Percentiles rank a stretch among this genome's conserved stretches.
phyloP scores from a whole-genome alignment of 2,113 vertebrate genomes.

The Cyprinodon variegatus region DNA sequence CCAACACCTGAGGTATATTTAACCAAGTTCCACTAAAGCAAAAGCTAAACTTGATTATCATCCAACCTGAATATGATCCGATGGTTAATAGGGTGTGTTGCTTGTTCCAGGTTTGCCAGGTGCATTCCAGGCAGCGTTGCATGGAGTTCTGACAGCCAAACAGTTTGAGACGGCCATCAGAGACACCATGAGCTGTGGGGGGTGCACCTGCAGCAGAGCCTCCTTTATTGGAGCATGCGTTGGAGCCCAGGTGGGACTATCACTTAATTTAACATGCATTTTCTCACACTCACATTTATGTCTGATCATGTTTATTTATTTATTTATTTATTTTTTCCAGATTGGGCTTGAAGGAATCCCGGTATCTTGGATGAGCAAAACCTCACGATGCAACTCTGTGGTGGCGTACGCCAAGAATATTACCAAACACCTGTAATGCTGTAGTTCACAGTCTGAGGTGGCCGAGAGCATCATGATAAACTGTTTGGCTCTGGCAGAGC shows the following conservation, averaged over 20 bases:
- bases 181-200: constrained; percentile 79
- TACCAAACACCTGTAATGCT: constrained; percentile 42
- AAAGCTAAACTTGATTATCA: not conserved
- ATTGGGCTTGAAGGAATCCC: constrained; percentile 72
- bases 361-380: constrained; percentile 74
- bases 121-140: constrained; percentile 80
- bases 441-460: not conserved
- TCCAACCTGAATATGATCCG: not conserved
- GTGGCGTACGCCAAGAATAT: constrained; percentile 69
- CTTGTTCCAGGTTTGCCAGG: constrained; percentile 75
- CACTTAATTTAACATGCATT: not conserved
- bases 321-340: constrained; percentile 44
- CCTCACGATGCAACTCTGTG: constrained; percentile 52
- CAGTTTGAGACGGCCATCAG: constrained; percentile 71
- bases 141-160: constrained; percentile 77
- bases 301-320: constrained; percentile 3
- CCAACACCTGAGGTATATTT: constrained; percentile 76
- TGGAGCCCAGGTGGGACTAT: constrained; percentile 75
- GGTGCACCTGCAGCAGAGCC: constrained; percentile 79
- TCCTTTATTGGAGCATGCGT: constrained; percentile 81
- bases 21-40: not conserved
- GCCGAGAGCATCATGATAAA: constrained; percentile 20
- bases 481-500: constrained; percentile 57
- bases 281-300: not conserved
- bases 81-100: not conserved